A percentile compares a stretch with the other conserved stretches of the same genome.
Conservation (phyloP, 2,888 invertebrate species). For the Gymnocheta viridis region DNA sequence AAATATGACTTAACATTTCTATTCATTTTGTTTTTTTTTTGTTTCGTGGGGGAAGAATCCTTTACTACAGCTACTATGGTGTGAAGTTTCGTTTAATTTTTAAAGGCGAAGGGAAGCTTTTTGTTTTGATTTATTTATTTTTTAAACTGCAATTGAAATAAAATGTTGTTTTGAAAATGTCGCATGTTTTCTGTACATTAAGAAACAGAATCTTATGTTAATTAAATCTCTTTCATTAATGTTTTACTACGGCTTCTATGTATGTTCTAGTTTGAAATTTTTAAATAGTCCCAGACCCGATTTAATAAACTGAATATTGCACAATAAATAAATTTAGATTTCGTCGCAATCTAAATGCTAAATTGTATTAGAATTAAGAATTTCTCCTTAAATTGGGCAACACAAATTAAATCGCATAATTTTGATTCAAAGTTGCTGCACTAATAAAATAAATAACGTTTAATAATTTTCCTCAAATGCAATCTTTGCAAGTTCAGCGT, state of each 20-base stretch:
- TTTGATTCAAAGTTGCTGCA: too few relatives aligned
- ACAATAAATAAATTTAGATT: background rate
- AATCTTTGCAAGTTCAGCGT: too few relatives aligned
- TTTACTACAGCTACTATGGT: slow-evolving; percentile 51
- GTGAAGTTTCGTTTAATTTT: slow-evolving; percentile 34
- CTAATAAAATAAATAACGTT: too few relatives aligned
- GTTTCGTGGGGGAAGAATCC: slow-evolving; percentile 19
- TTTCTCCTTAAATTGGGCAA: too few relatives aligned
- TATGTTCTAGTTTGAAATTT: background rate
- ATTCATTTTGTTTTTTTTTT: slow-evolving; percentile 32
- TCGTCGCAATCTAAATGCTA: too few relatives aligned
- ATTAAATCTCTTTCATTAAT: background rate
- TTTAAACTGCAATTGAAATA: slow-evolving; percentile 52
- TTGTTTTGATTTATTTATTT: background rate
- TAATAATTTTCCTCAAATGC: too few relatives aligned
- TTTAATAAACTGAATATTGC: background rate
- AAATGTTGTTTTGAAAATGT: slow-evolving; percentile 36
- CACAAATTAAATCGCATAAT: too few relatives aligned
- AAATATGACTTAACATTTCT: slow-evolving; percentile 19
- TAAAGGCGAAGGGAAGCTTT: slow-evolving; percentile 18
- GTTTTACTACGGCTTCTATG: background rate
- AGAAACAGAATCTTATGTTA: slow-evolving; percentile 10
- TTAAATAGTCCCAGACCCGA: background rate
- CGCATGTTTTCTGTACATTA: slow-evolving; percentile 5
- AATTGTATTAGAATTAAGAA: too few relatives aligned